Conservation (phyloP, 35 echinoderm and acorn worm species). For the Ophiothrix spiculata region DNA sequence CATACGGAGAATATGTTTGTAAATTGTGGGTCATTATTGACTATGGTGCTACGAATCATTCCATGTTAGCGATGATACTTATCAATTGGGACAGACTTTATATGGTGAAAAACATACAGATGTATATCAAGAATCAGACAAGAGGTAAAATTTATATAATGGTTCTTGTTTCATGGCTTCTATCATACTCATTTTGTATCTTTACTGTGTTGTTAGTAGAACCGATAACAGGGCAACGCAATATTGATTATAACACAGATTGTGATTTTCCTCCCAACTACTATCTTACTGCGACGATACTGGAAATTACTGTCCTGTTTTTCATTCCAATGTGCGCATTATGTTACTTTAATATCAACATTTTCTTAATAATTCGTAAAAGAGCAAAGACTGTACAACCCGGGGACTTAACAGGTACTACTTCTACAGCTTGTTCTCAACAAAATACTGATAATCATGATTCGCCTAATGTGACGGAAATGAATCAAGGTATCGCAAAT, state of each 20-base stretch:
- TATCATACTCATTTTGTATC: neutral
- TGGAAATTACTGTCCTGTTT: neutral
- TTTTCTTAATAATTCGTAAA: slow-evolving; percentile 22
- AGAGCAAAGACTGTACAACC: neutral
- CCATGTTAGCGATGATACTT: slow-evolving; percentile 29
- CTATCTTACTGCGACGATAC: neutral
- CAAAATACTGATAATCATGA: too few relatives aligned
- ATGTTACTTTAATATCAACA: slow-evolving; percentile 23
- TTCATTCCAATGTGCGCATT: slow-evolving; percentile 18
- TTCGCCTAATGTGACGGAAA: too few relatives aligned
- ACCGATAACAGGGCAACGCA: neutral
- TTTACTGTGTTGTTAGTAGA: slow-evolving; percentile 8
- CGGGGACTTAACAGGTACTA: too few relatives aligned
- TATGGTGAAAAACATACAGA: slow-evolving; percentile 41
- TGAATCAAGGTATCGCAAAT: too few relatives aligned
- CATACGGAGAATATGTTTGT: slow-evolving; percentile 40
- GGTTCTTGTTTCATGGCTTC: slow-evolving; percentile 5
- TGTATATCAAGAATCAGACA: slow-evolving; percentile 25
- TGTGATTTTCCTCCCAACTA: slow-evolving; percentile 16
- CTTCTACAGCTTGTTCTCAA: too few relatives aligned
- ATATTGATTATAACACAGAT: neutral
- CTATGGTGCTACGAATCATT: slow-evolving; percentile 19
- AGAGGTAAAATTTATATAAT: neutral
- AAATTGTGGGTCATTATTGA: slow-evolving; percentile 33
- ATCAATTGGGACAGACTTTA: slow-evolving; percentile 56